Evolutionary conservation across 2,113 vertebrate genomes (phyloP), one percentile per base, ranked within the genome.

Genomic region (Burhinus oedicnemus): DNA sequence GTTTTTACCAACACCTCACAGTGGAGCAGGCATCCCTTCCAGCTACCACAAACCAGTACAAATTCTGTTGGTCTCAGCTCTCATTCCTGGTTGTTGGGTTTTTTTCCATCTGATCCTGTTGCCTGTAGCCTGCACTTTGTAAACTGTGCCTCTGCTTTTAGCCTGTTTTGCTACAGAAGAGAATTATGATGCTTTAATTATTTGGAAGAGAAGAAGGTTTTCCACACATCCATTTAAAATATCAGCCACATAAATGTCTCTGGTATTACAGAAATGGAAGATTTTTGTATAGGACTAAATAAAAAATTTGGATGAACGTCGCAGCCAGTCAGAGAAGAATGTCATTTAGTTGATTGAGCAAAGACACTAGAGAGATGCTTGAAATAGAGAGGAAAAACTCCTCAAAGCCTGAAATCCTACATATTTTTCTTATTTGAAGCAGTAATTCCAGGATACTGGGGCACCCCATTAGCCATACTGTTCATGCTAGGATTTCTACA

Each of bases 321-420:
- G 15, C 69, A 95, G 44, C 45, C 68, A 96, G 54, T 27, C 54
- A 85, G 58, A 88, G 88, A 97, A 93, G 19, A 91, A 85, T 78
- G 61, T 74, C 52, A 90, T 93, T 96, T 92, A 93, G 70, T 85
- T 95, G 90, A 91, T 19, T 85, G 89, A 96, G 78, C 61, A 94
- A 98, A 92, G 81, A 85, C 71, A 55, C 51, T 66, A 83, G 83
- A 94, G 69, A 89, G 47, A 51, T 74, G 74, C 77, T 97, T 95
- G 84, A 96, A 97, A 97, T 84, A 96, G 77, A 97, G 96, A 96
- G 27, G 26, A 72, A 93, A 97, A 97, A 88, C 19, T 72, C 74
- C 45, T 21, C 29, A 71, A 44, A 45, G 21, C 93, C 76, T 96
- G 66, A 97, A 96, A 94, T 94, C 65, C 18, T 74, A 94, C 89